Evolutionary conservation across 2,888 invertebrate genomes (phyloP).

Genomic region (Amiota communis): DNA sequence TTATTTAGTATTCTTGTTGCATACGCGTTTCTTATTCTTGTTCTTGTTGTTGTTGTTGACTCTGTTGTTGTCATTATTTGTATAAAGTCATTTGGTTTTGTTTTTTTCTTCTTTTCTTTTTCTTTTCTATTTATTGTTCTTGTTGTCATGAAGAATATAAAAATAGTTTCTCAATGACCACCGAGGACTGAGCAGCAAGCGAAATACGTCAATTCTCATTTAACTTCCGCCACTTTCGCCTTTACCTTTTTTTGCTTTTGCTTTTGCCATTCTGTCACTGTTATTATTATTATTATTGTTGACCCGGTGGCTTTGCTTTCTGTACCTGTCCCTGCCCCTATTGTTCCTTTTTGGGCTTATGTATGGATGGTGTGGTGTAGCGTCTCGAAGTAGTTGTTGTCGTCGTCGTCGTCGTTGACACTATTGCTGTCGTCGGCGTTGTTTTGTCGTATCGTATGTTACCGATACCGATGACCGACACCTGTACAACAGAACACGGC

Average conservation of each 20-base stretch:
- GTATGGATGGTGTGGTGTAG: neutral
- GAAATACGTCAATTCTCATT: neutral
- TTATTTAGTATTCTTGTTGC: neutral
- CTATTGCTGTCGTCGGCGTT: neutral
- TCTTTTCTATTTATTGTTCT: constrained; percentile 3
- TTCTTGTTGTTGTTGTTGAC: neutral
- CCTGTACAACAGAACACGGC: neutral
- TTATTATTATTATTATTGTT: constrained; percentile 1
- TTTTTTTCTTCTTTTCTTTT: neutral
- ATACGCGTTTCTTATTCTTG: too few species aligned
- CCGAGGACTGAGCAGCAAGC: too few species aligned
- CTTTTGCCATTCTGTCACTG: neutral
- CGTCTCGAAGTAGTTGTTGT: too few species aligned
- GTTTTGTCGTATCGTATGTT: neutral
- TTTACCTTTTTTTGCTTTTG: neutral
- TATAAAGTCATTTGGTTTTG: neutral
- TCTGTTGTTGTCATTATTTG: neutral
- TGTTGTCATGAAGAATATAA: constrained; percentile 1
- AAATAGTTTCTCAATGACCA: neutral
- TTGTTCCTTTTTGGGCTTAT: neutral
- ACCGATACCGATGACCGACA: neutral
- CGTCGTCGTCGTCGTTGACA: constrained; percentile 2
- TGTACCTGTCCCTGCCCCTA: neutral
- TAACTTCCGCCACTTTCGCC: constrained; percentile 10
- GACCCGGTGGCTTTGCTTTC: neutral